Base-by-base conservation (phyloP, 2,888 invertebrate genomes). In the Tineola bisselliella region DNA sequence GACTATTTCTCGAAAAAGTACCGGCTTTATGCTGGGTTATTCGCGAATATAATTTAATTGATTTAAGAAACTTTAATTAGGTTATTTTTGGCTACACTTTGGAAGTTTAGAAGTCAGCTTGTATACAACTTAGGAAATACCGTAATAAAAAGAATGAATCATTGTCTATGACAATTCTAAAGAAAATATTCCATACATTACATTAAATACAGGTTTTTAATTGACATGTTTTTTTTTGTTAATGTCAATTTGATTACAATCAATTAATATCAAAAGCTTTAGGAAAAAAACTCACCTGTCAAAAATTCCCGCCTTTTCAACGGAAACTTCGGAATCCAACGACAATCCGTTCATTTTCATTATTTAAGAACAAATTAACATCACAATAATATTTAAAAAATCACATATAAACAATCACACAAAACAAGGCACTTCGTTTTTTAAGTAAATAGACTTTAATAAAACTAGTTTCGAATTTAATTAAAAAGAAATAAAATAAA, bases 341-440 rank as follows among this genome's bases (percentile, higher is more conserved):
- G 1, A 71, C 67, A 33, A 76, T 68, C 76, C 76, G 66, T 76
- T 79, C 79, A 79, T 63, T 66, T 63, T 66, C 65, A 62, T 64
- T 54, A 64, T 25, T 25, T 25, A 61, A 61, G 58, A 64, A 62
- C 61, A 66, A 63, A 68, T 61, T 62, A 62, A 61, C 63, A 62
- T 43, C 52, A 63, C 62, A 62, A 56, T 62, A 65, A 64, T 65
- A 6, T 25, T 25, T 2, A 25, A 25, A 25, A 25, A 25, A 68
- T 70, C n/a, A n/a, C n/a, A n/a, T n/a, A n/a, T 67, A 67, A 67
- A 63, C 66, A 65, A 62, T 61, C 64, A 65, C 66, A 68, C 67
- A 64, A 64, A 61, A 67, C 68, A 68, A 68, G 69, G 43, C 44
- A 57, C 61, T 19, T 44, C 8, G 8, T 48, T 52, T 8, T 52